These are phyloP conservation scores for Cordilura impudica DNA, from an alignment of 2,888 invertebrate species.

Conservation along the genomic window DNA sequence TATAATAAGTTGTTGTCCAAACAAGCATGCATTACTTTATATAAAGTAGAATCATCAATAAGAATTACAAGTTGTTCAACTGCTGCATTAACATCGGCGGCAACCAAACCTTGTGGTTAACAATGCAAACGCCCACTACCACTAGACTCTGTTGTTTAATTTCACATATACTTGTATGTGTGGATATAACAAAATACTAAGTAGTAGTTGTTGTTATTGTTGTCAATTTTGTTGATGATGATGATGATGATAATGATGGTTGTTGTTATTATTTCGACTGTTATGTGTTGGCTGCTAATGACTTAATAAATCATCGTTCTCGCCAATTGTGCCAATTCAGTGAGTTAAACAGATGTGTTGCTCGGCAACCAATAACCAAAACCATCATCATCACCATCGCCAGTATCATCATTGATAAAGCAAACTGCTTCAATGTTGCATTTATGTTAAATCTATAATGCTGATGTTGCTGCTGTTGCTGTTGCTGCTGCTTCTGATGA, in stretches of 20 bases:
- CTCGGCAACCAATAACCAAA: conserved; percentile 58
- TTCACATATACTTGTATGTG: too few relatives aligned
- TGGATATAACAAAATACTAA: too few relatives aligned
- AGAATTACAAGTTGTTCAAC: conserved; percentile 75
- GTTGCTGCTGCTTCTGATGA: not conserved
- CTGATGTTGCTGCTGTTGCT: not conserved
- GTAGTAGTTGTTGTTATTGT: conserved; percentile 1
- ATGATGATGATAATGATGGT: conserved; percentile 33
- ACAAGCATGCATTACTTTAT: not conserved
- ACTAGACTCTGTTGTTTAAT: conserved; percentile 33
- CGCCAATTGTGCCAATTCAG: conserved; percentile 62
- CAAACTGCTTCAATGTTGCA: conserved; percentile 23
- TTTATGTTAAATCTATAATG: conserved; percentile 23
- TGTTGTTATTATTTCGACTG: conserved; percentile 54
- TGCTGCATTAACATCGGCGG: conserved; percentile 64
- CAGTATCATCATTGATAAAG: conserved; percentile 9
- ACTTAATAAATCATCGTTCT: conserved; percentile 76
- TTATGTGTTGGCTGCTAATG: conserved; percentile 69
- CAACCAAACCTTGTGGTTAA: conserved; percentile 59
- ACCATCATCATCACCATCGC: conserved; percentile 29
- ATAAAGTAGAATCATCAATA: conserved; percentile 70
- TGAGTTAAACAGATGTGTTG: conserved; percentile 61
- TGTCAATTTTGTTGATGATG: conserved; percentile 21
- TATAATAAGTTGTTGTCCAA: conserved; percentile 15
- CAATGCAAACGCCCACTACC: conserved; percentile 57